A percentile compares a stretch with the other conserved stretches of the same genome.
Conservation (phyloP, 2,113 vertebrate species). For the Proterorhinus semilunaris region DNA sequence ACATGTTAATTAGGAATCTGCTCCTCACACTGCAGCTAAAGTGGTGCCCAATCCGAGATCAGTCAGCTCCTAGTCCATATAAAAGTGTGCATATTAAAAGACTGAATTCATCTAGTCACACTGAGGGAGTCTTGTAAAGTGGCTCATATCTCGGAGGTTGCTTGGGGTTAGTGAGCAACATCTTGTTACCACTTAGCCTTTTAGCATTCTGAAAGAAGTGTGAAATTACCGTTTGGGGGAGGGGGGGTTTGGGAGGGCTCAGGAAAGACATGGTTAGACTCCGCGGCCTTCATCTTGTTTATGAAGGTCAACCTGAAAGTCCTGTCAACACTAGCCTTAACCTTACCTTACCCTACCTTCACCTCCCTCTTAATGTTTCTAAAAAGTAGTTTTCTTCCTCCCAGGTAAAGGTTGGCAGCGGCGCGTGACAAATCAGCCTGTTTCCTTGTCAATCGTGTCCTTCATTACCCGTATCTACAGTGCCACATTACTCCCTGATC, state of each 20-base stretch:
- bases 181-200: conserved; percentile 1
- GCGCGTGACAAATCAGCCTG: not conserved
- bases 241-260: not conserved
- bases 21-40: conserved; percentile 2
- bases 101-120: not conserved
- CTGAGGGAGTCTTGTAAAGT: not conserved
- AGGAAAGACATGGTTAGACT: too few species aligned
- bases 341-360: not conserved
- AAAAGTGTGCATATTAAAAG: conserved; percentile 3
- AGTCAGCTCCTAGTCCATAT: not conserved
- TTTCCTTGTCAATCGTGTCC: conserved; percentile 8
- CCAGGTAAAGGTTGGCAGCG: not conserved
- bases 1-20: conserved; percentile 10
- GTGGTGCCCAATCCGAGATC: not conserved
- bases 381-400: too few species aligned
- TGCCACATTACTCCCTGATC: conserved; percentile 33
- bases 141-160: not conserved
- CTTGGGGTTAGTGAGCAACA: conserved; percentile 4
- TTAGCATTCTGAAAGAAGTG: not conserved
- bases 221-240: not conserved
- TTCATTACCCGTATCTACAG: conserved; percentile 1
- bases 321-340: too few species aligned
- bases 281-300: too few species aligned
- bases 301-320: too few species aligned
- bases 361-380: not conserved